Conservation (phyloP, 2,888 invertebrate genomes). For the Tanypteryx hageni region DNA sequence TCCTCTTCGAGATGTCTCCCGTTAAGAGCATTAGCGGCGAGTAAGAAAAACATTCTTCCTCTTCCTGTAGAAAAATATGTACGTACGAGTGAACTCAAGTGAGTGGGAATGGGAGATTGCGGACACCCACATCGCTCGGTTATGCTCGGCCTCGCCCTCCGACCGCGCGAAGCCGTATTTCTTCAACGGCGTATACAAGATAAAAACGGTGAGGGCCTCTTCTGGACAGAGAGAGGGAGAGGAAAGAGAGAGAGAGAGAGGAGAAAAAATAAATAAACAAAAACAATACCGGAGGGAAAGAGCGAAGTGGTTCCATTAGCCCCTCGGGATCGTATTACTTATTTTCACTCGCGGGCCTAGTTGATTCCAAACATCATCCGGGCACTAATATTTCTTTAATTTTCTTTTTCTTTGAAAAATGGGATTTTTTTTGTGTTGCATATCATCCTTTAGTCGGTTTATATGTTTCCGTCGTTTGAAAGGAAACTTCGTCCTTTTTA, state of each 20-base stretch:
- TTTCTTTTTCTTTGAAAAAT: no score
- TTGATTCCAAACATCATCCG: background rate
- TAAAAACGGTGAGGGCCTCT: background rate
- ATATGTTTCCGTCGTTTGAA: no score
- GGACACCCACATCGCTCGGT: constrained; percentile 19
- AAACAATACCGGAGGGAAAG: background rate
- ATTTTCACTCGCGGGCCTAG: background rate
- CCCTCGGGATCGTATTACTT: background rate
- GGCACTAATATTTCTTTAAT: no score
- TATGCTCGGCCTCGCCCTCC: background rate
- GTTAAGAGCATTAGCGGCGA: background rate
- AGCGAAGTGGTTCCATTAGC: background rate
- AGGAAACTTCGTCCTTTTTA: no score
- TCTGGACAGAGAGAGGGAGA: background rate
- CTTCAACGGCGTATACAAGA: constrained; percentile 24
- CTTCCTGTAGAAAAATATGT: background rate
- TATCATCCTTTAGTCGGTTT: no score
- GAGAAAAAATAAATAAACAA: constrained; percentile 5
- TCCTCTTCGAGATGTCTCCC: background rate
- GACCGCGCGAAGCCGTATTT: constrained; percentile 29
- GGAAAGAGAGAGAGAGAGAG: background rate
- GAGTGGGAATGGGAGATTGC: background rate
- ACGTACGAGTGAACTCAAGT: background rate
- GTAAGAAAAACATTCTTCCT: background rate
- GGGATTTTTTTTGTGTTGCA: no score